A percentile compares a stretch with the other conserved stretches of the same genome.
phyloP scores from a whole-genome alignment of 2,888 invertebrate genomes.

The Tolmerus cingulatus region DNA sequence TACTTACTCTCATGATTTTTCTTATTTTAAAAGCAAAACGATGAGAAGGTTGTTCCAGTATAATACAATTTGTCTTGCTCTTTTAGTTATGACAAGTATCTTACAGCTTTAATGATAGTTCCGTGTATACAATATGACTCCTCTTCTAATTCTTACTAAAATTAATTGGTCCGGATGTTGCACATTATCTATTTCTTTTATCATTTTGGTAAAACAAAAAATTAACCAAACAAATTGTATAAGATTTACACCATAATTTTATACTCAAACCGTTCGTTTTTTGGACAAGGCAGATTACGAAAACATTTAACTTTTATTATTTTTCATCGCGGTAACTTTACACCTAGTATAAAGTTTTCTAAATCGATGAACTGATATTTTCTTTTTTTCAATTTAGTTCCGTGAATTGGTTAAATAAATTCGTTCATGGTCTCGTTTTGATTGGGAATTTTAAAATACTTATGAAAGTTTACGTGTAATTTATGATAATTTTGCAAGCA shows the following conservation, averaged over 20 bases:
- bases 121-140: conserved; percentile 29
- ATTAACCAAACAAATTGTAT: neutral
- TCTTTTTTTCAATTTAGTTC: neutral
- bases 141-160: conserved; percentile 36
- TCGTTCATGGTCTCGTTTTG: neutral
- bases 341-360: neutral
- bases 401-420: neutral
- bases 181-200: conserved; percentile 37
- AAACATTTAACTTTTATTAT: neutral
- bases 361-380: neutral
- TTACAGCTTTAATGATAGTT: conserved; percentile 35
- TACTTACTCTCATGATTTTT: conserved; percentile 3
- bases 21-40: conserved; percentile 9
- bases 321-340: neutral
- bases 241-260: neutral
- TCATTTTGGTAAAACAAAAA: neutral
- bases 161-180: conserved; percentile 49
- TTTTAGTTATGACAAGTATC: conserved; percentile 30
- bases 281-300: neutral
- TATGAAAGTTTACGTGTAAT: neutral
- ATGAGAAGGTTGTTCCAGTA: neutral
- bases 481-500: neutral
- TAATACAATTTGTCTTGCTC: neutral
- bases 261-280: neutral
- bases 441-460: neutral